Evolutionary conservation across 2,888 invertebrate genomes (phyloP).

Genomic region (Podotricha telesiphe): DNA sequence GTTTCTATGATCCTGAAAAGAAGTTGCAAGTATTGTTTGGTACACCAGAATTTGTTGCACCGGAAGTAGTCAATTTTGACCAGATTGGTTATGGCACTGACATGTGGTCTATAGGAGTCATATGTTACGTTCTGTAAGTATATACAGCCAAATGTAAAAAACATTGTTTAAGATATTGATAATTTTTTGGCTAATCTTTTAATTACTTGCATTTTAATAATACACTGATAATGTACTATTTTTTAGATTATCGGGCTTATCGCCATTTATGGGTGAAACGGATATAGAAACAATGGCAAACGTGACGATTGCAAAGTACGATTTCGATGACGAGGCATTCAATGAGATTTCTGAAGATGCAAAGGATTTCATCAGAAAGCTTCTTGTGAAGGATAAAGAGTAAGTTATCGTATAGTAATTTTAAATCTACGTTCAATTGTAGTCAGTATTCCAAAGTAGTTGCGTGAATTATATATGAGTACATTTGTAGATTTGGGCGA

Average conservation of each 20-base stretch:
- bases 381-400: slow-evolving; percentile 96
- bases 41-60: slow-evolving; percentile 99
- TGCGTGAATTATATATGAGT: slow-evolving; percentile 13
- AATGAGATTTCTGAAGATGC: slow-evolving; percentile 96
- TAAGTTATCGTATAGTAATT: slow-evolving; percentile 79
- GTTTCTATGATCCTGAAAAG: slow-evolving; percentile 95
- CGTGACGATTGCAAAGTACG: slow-evolving; percentile 97
- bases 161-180: background rate
- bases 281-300: slow-evolving; percentile 99
- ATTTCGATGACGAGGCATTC: slow-evolving; percentile 98
- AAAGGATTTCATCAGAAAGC: slow-evolving; percentile 96
- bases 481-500: slow-evolving; percentile 21
- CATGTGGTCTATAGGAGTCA: slow-evolving; percentile 99
- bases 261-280: slow-evolving; percentile 99
- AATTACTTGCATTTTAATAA: background rate
- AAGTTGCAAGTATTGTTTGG: slow-evolving; percentile 97
- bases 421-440: slow-evolving; percentile 6
- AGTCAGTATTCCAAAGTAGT: slow-evolving; percentile 8
- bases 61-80: slow-evolving; percentile 99
- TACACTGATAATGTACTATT: slow-evolving; percentile 5
- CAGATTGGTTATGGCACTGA: slow-evolving; percentile 97
- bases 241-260: slow-evolving; percentile 94
- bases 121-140: slow-evolving; percentile 98
- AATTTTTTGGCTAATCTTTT: background rate
- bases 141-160: slow-evolving; percentile 12